Base-by-base conservation (phyloP, 2,113 vertebrate species). In the Bostrychus sinensis region DNA sequence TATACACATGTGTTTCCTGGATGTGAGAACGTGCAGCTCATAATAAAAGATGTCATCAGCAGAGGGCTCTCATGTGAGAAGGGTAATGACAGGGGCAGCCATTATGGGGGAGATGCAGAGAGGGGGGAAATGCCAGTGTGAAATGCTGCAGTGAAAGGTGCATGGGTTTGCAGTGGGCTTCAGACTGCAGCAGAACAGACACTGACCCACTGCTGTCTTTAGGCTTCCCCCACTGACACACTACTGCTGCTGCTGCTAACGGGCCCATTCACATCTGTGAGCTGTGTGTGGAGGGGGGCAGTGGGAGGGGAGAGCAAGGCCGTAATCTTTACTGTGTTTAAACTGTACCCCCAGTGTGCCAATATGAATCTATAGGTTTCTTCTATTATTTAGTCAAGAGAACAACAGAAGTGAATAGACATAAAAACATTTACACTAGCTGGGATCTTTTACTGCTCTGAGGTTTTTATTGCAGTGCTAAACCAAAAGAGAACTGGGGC, bases 51-150 rank as follows among this genome's bases (percentile, higher is more conserved):
- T 77, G 83, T 84, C 48, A 51, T 51, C 77, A 82, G 82, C 78
- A 75, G 83, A 66, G 78, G 81, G 72, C 77, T 76, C 82, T 82
- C 81, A 83, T 81, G 83, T 87, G 84, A 83, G 86, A 86, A 84
- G 86, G 83, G 78, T 77, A 84, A 87, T 81, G 85, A 85, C 82
- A 66, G 48, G 82, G 72, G 70, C 75, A 45, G 77, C 59, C 69
- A 51, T 82, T 75, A 75, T 63, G 37, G 68, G 70, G 67, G 66
- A 81, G 83, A 88, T 80, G 78, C 69, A 81, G 77, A 26, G 48
- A 51, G 54, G 64, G 43, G 60, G 60, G 74, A 74, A 64, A 56
- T 82, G 80, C 75, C 70, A 81, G 65, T 59, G 73, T 87, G 81
- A 72, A 84, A 83, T 82, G 65, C 80, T 88, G 84, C 84, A 89